Conservation (phyloP, 2,797 vertebrate species). For the Enteromius unitaeniatus region DNA sequence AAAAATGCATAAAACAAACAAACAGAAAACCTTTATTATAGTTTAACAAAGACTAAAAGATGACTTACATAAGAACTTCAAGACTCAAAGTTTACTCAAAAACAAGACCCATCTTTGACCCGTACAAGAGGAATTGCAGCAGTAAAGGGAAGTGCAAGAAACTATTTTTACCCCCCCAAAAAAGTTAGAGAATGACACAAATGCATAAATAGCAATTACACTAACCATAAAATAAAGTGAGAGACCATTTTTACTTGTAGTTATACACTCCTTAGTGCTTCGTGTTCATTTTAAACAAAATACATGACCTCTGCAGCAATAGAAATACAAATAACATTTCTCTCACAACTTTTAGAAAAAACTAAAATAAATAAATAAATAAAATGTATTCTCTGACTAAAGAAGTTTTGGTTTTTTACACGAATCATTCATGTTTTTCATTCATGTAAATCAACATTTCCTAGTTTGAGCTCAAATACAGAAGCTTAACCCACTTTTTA, state of each 20-base stretch:
- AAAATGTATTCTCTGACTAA: neutral
- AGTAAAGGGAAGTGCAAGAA: neutral
- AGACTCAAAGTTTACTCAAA: neutral
- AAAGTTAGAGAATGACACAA: neutral
- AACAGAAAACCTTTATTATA: neutral
- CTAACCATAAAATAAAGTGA: neutral
- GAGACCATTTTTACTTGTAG: neutral
- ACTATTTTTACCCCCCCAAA: neutral
- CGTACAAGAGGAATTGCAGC: neutral
- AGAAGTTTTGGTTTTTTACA: neutral
- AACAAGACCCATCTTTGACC: neutral
- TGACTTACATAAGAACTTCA: neutral
- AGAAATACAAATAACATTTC: neutral
- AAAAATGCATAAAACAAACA: fast-evolving
- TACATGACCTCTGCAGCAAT: neutral
- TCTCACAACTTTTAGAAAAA: no score
- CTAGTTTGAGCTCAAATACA: neutral
- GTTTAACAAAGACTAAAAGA: neutral
- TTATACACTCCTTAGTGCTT: no score
- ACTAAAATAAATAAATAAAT: no score
- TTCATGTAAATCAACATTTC: neutral
- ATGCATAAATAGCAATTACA: neutral
- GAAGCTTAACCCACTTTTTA: neutral
- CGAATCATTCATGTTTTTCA: neutral
- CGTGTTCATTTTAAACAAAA: no score